Conservation (phyloP, 2,888 invertebrate genomes). For the Nephrotoma guestfalica region DNA sequence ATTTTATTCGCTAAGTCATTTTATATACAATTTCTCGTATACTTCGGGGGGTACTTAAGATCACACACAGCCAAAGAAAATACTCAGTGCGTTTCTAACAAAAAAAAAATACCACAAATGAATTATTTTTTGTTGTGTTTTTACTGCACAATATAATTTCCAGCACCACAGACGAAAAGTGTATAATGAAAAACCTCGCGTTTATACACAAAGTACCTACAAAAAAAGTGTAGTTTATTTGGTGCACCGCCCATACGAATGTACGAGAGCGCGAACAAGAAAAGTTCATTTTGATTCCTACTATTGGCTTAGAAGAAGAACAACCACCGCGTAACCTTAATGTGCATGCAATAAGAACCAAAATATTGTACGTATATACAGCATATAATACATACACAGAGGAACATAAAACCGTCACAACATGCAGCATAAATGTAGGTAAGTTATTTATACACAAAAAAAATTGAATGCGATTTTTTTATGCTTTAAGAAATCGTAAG, state of each 20-base stretch:
- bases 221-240: background rate
- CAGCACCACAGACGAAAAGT: background rate
- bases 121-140: background rate
- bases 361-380: background rate
- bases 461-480: background rate
- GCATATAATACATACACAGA: background rate
- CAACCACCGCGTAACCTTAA: background rate
- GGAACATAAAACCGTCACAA: background rate
- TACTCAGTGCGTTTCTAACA: background rate
- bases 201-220: background rate
- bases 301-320: background rate
- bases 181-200: background rate
- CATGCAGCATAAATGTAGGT: background rate
- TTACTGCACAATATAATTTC: background rate
- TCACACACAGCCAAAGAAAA: background rate
- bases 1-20: background rate
- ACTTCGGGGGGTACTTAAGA: background rate
- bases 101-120: background rate
- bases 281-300: background rate
- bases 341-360: background rate
- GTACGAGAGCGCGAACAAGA: background rate
- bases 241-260: background rate
- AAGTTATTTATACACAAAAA: background rate
- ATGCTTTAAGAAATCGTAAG: background rate
- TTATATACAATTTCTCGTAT: background rate